Evolutionary conservation across 2,113 vertebrate species (phyloP).

Genomic region (Vidua chalybeata): DNA sequence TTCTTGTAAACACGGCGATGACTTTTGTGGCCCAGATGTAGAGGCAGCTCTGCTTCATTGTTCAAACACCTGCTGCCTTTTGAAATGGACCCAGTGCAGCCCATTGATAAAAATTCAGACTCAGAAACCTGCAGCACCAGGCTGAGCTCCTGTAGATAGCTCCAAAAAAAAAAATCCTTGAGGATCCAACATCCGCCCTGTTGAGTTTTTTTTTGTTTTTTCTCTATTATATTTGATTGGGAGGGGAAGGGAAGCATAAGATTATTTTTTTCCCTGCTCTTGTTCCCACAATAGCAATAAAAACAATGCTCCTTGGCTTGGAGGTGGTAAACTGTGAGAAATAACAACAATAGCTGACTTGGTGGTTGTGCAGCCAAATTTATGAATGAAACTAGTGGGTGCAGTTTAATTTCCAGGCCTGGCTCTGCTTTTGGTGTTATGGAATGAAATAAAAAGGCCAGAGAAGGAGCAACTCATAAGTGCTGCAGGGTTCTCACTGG

Average conservation of each 20-base stretch:
- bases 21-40: conserved; percentile 75
- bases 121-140: background rate
- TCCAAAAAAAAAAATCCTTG: background rate
- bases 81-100: conserved; percentile 13
- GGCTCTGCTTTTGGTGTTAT: background rate
- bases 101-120: conserved; percentile 71
- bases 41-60: conserved; percentile 72
- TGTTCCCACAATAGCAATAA: conserved; percentile 49
- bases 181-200: conserved; percentile 33
- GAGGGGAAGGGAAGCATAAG: conserved; percentile 30
- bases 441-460: background rate
- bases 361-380: background rate
- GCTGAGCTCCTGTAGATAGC: background rate
- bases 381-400: conserved; percentile 30
- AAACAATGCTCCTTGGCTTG: conserved; percentile 58
- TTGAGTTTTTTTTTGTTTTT: background rate
- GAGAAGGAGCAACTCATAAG: background rate
- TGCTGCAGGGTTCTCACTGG: background rate
- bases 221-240: conserved; percentile 21
- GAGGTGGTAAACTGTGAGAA: conserved; percentile 36
- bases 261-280: background rate
- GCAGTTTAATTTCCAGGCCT: background rate
- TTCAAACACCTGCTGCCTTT: conserved; percentile 78
- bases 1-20: conserved; percentile 68
- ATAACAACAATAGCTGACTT: conserved; percentile 18